phyloP scores from a whole-genome alignment of 2,888 invertebrate species.

The Leptura quadrifasciata region DNA sequence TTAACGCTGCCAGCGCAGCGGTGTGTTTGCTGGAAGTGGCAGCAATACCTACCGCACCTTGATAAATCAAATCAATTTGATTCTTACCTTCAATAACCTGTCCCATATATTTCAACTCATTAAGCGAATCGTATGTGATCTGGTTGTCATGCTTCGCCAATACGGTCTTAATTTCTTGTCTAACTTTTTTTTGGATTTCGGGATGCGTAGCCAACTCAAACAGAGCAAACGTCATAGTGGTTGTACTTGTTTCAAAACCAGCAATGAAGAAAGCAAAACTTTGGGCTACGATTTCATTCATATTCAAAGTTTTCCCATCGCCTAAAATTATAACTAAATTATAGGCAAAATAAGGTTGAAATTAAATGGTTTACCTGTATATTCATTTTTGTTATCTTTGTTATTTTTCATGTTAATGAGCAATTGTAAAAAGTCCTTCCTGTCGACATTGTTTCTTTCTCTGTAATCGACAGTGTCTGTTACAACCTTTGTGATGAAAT shows the following conservation, averaged over 20 bases:
- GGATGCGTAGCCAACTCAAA: conserved; percentile 55
- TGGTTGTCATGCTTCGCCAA: no score
- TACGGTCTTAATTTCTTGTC: conserved; percentile 55
- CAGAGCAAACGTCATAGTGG: conserved; percentile 59
- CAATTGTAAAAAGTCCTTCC: conserved; percentile 73
- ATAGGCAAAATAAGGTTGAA: no score
- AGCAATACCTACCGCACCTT: no score
- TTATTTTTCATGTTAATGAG: conserved; percentile 66
- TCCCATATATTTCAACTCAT: conserved; percentile 57
- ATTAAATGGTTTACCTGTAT: neutral
- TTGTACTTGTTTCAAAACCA: conserved; percentile 62
- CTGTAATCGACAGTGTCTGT: conserved; percentile 68
- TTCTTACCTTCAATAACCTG: conserved; percentile 58
- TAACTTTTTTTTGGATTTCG: conserved; percentile 55
- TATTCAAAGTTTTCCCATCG: conserved; percentile 48
- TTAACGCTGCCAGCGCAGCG: no score
- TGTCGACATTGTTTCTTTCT: conserved; percentile 67
- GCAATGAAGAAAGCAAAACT: conserved; percentile 59
- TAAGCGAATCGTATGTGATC: conserved; percentile 58
- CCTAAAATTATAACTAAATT: conserved; percentile 32
- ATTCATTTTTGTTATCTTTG: neutral
- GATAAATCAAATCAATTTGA: no score
- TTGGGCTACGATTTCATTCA: conserved; percentile 58
- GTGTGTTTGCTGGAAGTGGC: no score
- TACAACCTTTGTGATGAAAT: conserved; percentile 58